These are phyloP conservation scores for Copidosoma floridanum DNA, from an alignment of 1,140 invertebrate species.

Conservation along the genomic window DNA sequence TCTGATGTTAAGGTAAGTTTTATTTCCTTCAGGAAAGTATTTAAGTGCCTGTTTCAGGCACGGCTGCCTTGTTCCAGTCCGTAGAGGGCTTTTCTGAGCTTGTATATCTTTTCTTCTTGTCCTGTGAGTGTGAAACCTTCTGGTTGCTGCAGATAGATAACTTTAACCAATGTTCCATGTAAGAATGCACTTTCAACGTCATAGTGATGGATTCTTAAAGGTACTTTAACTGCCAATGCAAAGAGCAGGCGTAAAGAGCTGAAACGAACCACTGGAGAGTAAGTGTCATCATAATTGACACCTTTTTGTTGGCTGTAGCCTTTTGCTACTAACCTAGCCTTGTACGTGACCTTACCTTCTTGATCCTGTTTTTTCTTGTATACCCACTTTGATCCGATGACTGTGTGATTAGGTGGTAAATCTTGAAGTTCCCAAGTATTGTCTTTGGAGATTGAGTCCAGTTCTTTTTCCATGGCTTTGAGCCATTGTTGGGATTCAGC, in stretches of 20 bases:
- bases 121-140: neutral
- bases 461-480: conserved; percentile 39
- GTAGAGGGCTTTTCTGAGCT: too few relatives aligned
- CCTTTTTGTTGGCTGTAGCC: conserved; percentile 30
- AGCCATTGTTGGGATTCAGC: conserved; percentile 32
- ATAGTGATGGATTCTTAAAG: too few relatives aligned
- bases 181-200: too few relatives aligned
- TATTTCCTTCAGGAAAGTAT: too few relatives aligned
- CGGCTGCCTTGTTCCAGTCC: too few relatives aligned
- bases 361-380: neutral
- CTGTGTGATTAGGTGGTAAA: conserved; percentile 1
- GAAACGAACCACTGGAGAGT: too few relatives aligned
- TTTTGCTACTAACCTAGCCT: conserved; percentile 36
- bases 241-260: too few relatives aligned
- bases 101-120: too few relatives aligned
- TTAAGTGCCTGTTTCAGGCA: too few relatives aligned
- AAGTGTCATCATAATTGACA: conserved; percentile 20
- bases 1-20: too few relatives aligned
- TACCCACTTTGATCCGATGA: conserved; percentile 11
- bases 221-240: too few relatives aligned
- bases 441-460: conserved; percentile 14
- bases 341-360: conserved; percentile 12
- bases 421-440: neutral
- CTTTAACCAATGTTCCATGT: neutral
- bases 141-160: neutral